A percentile compares a stretch with the other conserved stretches of the same genome.
phyloP scores from a whole-genome alignment of 1,140 invertebrate genomes.

The Babylonia areolata region DNA sequence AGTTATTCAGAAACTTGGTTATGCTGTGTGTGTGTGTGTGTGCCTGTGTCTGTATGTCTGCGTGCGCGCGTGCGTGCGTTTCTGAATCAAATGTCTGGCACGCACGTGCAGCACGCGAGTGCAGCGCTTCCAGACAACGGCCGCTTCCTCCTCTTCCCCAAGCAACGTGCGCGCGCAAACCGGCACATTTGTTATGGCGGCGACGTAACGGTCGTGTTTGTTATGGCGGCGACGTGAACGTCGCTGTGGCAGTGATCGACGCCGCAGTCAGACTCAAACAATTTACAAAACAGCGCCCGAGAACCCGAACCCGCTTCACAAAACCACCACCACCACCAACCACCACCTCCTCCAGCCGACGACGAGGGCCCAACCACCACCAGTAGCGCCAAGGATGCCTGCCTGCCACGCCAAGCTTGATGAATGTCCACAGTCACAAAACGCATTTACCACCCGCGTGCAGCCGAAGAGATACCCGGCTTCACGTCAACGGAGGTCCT shows the following conservation, averaged over 20 bases:
- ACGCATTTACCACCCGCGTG: conserved; percentile 2
- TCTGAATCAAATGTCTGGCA: background rate
- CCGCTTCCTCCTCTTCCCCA: no score
- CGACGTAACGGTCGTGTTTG: background rate
- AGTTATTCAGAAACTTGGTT: no score
- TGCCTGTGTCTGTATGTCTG: background rate
- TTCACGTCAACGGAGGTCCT: background rate
- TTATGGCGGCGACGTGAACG: background rate
- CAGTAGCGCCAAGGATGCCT: background rate
- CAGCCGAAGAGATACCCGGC: background rate
- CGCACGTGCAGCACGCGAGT: background rate
- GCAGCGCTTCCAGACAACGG: no score
- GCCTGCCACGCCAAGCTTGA: background rate
- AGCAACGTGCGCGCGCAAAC: no score
- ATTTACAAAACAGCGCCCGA: no score
- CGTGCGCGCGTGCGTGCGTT: background rate
- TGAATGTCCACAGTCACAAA: background rate
- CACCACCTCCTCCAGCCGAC: no score
- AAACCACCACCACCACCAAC: no score
- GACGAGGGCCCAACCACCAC: background rate
- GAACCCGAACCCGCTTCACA: no score
- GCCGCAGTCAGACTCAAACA: background rate
- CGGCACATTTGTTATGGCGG: background rate
- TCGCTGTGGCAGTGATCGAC: background rate
- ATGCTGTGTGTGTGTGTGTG: background rate